Evolutionary conservation across 2,888 invertebrate genomes (phyloP).

Genomic region (Epistrophella euchroma): DNA sequence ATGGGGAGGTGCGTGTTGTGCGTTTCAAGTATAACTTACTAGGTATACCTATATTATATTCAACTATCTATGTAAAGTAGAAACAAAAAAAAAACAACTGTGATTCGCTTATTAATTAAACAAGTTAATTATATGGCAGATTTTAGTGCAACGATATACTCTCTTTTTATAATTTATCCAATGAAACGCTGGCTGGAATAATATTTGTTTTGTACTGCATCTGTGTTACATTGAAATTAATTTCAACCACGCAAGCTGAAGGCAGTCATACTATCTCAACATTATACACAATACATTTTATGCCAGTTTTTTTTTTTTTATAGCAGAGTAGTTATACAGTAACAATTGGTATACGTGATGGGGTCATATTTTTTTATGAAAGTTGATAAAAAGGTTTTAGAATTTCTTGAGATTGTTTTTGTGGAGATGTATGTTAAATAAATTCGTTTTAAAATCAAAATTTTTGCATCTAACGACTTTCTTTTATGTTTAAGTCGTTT

Average conservation of each 20-base stretch:
- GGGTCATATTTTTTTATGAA: no score
- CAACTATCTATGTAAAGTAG: neutral
- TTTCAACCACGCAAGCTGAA: neutral
- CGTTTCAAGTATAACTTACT: constrained; percentile 21
- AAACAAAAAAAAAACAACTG: constrained; percentile 29
- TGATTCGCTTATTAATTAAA: constrained; percentile 69
- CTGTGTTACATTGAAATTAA: constrained; percentile 14
- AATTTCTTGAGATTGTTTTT: no score
- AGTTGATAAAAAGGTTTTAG: no score
- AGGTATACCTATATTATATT: neutral
- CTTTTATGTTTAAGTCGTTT: no score
- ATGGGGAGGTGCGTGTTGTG: constrained; percentile 52
- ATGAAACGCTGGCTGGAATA: constrained; percentile 39
- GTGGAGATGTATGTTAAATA: no score
- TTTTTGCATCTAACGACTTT: no score
- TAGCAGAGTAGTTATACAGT: neutral
- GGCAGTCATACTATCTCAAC: neutral
- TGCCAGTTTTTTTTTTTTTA: neutral
- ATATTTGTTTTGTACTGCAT: constrained; percentile 11
- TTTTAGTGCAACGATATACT: constrained; percentile 9
- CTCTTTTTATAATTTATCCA: constrained; percentile 18
- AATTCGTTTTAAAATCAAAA: no score
- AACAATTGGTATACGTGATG: no score
- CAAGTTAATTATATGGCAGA: constrained; percentile 50
- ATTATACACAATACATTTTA: no score